Evolutionary conservation across 2,888 invertebrate species (phyloP).

Genomic region (Pyralis farinalis): DNA sequence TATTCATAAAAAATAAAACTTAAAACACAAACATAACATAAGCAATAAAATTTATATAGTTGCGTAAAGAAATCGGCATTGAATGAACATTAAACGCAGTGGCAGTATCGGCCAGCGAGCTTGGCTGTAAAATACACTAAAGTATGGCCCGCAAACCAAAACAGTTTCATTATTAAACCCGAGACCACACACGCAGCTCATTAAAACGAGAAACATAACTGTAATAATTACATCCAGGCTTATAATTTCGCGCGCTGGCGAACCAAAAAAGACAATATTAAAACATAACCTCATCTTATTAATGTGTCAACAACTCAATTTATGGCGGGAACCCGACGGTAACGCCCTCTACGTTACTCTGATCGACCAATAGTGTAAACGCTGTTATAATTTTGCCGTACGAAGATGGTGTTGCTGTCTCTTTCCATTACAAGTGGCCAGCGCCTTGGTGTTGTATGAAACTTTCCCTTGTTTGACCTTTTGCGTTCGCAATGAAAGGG

Average conservation of each 20-base stretch:
- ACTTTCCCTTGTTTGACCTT: conserved; percentile 11
- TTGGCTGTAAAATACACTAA: conserved; percentile 49
- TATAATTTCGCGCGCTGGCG: conserved; percentile 73
- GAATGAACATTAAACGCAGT: conserved; percentile 6
- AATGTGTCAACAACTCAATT: conserved; percentile 82
- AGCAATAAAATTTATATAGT: too few species aligned
- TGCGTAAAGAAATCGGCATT: too few species aligned
- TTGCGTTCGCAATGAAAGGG: conserved; percentile 15
- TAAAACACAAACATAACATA: too few species aligned
- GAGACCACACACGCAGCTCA: conserved; percentile 75
- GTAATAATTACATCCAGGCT: conserved; percentile 71
- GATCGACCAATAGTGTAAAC: conserved; percentile 55
- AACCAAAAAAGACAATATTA: conserved; percentile 64
- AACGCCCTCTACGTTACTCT: conserved; percentile 65
- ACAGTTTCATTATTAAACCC: conserved; percentile 62
- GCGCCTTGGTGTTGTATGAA: conserved; percentile 12
- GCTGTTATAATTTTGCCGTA: conserved; percentile 27
- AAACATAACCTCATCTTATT: conserved; percentile 77
- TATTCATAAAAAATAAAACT: too few species aligned
- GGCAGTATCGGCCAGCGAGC: conserved; percentile 30
- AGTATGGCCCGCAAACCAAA: conserved; percentile 45
- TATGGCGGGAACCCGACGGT: conserved; percentile 71
- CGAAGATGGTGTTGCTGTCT: conserved; percentile 34
- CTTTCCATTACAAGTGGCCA: conserved; percentile 31
- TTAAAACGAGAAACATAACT: conserved; percentile 68